These are phyloP conservation scores for Pachyramphus minor DNA, from an alignment of 2,113 vertebrate genomes.

Conservation along the genomic window DNA sequence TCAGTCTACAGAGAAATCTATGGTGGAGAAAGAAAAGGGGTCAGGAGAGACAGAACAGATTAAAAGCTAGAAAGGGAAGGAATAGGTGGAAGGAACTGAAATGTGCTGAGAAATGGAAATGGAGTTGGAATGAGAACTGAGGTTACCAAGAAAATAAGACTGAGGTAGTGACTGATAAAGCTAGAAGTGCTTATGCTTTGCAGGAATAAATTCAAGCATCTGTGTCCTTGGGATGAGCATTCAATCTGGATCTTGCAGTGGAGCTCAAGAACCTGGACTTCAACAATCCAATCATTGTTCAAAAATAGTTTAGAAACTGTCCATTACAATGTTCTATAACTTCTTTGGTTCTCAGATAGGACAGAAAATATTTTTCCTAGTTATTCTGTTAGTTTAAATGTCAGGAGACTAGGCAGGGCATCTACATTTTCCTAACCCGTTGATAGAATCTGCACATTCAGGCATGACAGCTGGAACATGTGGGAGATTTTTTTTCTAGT, in stretches of 20 bases:
- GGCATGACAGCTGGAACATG: neutral
- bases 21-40: neutral
- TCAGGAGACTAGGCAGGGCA: neutral
- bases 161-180: neutral
- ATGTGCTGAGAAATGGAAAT: neutral
- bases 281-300: neutral
- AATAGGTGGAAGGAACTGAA: neutral
- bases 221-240: neutral
- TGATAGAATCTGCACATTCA: neutral
- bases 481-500: neutral
- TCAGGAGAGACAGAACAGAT: neutral
- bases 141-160: neutral
- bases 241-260: neutral
- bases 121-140: neutral
- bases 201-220: neutral
- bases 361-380: neutral
- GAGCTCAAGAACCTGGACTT: neutral
- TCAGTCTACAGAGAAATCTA: neutral
- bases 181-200: neutral
- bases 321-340: neutral
- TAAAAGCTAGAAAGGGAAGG: neutral
- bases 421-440: neutral
- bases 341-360: neutral
- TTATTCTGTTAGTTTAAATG: neutral
- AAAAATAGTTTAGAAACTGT: neutral